Evolutionary conservation across 2,888 invertebrate genomes (phyloP).

Genomic region (Lasiommata megera): DNA sequence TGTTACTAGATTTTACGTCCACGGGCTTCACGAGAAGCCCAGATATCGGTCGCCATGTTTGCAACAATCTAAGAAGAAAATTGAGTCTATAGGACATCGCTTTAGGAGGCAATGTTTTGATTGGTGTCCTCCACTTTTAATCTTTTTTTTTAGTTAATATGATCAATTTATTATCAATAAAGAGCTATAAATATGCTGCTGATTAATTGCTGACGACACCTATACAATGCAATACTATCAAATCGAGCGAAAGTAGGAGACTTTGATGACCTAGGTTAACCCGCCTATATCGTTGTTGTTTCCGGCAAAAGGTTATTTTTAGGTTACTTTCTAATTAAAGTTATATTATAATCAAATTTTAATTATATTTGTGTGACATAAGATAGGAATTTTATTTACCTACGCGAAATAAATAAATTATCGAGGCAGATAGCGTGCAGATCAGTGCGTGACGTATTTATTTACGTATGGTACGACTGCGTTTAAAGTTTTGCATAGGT

Average conservation of each 20-base stretch:
- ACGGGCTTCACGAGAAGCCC: conserved; percentile 74
- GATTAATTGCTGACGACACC: conserved; percentile 52
- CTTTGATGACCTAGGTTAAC: conserved; percentile 75
- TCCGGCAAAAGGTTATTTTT: conserved; percentile 58
- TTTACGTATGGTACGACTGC: conserved; percentile 44
- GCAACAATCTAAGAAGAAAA: conserved; percentile 75
- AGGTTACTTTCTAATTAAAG: conserved; percentile 62
- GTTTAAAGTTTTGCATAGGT: conserved; percentile 30
- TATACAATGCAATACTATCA: conserved; percentile 49
- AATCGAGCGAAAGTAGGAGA: conserved; percentile 58
- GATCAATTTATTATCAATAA: conserved; percentile 32
- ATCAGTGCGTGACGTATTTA: conserved; percentile 43
- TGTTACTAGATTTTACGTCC: conserved; percentile 76
- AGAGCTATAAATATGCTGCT: conserved; percentile 41
- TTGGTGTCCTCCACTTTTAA: conserved; percentile 40
- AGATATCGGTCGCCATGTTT: conserved; percentile 82
- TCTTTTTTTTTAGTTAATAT: conserved; percentile 35
- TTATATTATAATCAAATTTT: conserved; percentile 39
- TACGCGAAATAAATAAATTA: conserved; percentile 30
- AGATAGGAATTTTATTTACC: conserved; percentile 39
- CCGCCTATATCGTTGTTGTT: conserved; percentile 52
- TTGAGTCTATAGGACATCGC: conserved; percentile 68
- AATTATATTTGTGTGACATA: conserved; percentile 37
- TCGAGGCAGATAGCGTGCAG: conserved; percentile 35
- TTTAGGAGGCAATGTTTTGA: conserved; percentile 67